These are phyloP conservation scores for Chaitophorus viminalis DNA, from an alignment of 2,888 invertebrate species.

Conservation along the genomic window DNA sequence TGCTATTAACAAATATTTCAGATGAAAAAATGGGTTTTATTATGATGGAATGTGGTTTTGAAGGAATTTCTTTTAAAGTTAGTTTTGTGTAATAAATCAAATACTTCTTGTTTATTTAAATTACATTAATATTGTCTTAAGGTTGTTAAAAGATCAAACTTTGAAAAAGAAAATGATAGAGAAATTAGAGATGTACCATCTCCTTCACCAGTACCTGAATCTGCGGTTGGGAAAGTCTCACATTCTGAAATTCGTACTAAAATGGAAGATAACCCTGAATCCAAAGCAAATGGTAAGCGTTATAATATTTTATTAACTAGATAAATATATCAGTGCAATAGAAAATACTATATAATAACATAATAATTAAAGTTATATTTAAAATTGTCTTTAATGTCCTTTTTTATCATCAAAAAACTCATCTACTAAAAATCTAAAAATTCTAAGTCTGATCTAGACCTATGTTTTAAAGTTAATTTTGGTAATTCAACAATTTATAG, in stretches of 20 bases:
- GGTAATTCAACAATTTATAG: too few species aligned
- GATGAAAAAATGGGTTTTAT: conserved; percentile 86
- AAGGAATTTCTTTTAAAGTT: conserved; percentile 83
- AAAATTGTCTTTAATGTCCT: too few species aligned
- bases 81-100: conserved; percentile 64
- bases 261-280: conserved; percentile 45
- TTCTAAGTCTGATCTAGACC: too few species aligned
- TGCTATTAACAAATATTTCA: conserved; percentile 59
- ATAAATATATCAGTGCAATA: neutral
- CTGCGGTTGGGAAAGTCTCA: conserved; percentile 68
- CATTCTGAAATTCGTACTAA: conserved; percentile 66
- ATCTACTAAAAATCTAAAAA: too few species aligned
- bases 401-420: too few species aligned
- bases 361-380: too few species aligned
- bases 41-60: conserved; percentile 96
- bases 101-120: neutral
- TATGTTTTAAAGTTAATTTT: too few species aligned
- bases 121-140: conserved; percentile 62
- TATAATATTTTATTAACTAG: neutral
- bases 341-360: too few species aligned
- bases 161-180: conserved; percentile 75
- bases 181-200: conserved; percentile 62
- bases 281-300: conserved; percentile 47
- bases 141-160: conserved; percentile 79
- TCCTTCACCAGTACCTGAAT: conserved; percentile 61